These are phyloP conservation scores for Pempheris klunzingeri DNA, from an alignment of 2,797 vertebrate genomes.

Conservation along the genomic window DNA sequence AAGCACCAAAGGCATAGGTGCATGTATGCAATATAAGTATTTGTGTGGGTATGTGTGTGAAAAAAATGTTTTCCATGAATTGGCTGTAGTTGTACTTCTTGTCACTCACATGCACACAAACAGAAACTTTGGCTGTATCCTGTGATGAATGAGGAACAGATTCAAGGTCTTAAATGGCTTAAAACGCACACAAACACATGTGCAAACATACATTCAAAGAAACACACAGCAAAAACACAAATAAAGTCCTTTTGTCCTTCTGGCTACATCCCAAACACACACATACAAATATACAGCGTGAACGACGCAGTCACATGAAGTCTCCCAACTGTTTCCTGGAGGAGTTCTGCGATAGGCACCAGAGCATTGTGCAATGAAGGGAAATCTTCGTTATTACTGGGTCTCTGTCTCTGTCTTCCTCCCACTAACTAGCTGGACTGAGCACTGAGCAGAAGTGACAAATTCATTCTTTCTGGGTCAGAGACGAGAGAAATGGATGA, in stretches of 20 bases:
- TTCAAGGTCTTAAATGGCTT: neutral
- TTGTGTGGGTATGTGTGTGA: neutral
- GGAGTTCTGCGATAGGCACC: neutral
- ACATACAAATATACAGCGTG: neutral
- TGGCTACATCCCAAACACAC: neutral
- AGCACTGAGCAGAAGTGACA: conserved; percentile 56
- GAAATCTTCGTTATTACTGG: conserved; percentile 36
- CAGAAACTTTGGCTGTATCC: neutral
- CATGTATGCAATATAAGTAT: too few relatives aligned
- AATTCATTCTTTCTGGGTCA: conserved; percentile 75
- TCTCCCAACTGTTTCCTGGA: conserved; percentile 13
- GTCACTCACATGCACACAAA: neutral
- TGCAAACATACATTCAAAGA: neutral
- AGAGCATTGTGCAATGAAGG: conserved; percentile 39
- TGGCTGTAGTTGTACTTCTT: neutral
- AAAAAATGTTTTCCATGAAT: neutral
- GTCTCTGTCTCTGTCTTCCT: conserved; percentile 16
- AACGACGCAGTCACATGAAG: conserved; percentile 2
- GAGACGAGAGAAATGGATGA: conserved; percentile 63
- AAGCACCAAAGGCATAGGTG: neutral
- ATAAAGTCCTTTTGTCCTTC: neutral
- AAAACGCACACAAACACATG: neutral
- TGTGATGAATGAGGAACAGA: neutral
- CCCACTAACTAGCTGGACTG: conserved; percentile 12
- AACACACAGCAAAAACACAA: neutral